Base-by-base conservation (phyloP, 1,140 invertebrate species). In the Gyrodactylus salaris region DNA sequence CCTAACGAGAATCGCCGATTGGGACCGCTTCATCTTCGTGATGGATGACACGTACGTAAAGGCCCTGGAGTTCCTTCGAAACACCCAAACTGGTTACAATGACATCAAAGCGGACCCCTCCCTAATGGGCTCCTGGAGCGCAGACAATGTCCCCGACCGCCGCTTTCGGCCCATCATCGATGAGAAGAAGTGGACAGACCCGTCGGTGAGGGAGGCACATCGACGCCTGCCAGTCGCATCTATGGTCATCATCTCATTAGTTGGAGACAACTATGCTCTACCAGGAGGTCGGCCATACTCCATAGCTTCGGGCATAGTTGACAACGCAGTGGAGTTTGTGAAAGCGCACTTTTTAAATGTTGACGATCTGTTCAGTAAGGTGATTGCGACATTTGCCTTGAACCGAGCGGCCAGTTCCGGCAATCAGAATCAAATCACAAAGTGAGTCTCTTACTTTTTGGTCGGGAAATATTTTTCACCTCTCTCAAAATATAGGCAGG, bases 1-100 rank as follows among this genome's bases (percentile, higher is more conserved):
- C 34, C 76, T 78, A 70, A 79, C 78, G 1, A 75, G 77, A 54
- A 77, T 78, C 74, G 77, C 77, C 1, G 75, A 75, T 34, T 79
- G 79, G 74, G 70, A 71, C 26, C n/a, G 24, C 20, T 71, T 25
- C n/a, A 71, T 71, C n/a, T 71, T 25, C 23, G 25, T 71, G 16
- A 21, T 25, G 70, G 23, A 7, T 25, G 25, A 71, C 20, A 54
- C 34, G 7, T 54, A 54, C n/a, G 34, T 54, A 7, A 54, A 54
- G n/a, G 7, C 34, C 34, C 34, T 54, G 7, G 34, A 54, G 34
- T 54, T 16, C 34, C n/a, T 54, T 16, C 34, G 34, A 54, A 54
- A n/a, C n/a, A 54, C n/a, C 34, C 34, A 71, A 20, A 25, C 20
- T 25, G 26, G 20, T 71, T 71, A 1, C 23, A 71, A 22, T 24